Percentiles rank a stretch among this genome's conserved stretches.
Conservation (phyloP, 2,888 invertebrate genomes). For the Spilosoma lubricipeda region DNA sequence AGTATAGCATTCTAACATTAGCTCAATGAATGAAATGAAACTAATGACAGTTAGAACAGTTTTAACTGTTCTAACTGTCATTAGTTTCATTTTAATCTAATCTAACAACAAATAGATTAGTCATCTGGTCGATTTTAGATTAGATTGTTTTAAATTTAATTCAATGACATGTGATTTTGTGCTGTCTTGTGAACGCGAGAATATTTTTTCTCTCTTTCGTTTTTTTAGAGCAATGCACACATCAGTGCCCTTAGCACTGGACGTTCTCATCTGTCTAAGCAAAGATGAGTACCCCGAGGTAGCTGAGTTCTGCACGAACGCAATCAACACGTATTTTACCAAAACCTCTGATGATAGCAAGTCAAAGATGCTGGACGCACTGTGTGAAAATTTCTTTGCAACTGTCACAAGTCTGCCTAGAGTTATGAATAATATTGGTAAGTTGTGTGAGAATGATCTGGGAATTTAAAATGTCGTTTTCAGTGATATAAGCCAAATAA, state of each 20-base stretch:
- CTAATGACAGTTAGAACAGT: no score
- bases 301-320: slow-evolving; percentile 72
- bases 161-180: neutral
- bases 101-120: neutral
- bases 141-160: neutral
- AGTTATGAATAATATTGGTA: slow-evolving; percentile 88
- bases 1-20: neutral
- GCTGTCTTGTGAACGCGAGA: no score
- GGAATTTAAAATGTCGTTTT: no score
- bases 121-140: neutral
- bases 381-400: slow-evolving; percentile 87
- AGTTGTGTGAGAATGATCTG: slow-evolving; percentile 32
- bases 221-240: slow-evolving; percentile 84
- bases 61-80: neutral
- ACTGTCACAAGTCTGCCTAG: slow-evolving; percentile 88
- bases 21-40: no score
- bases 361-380: slow-evolving; percentile 80
- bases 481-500: no score
- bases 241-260: slow-evolving; percentile 87
- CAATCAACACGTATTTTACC: slow-evolving; percentile 68
- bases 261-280: slow-evolving; percentile 89
- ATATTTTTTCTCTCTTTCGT: neutral
- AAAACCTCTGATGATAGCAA: slow-evolving; percentile 60
- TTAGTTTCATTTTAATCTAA: neutral
- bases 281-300: slow-evolving; percentile 88